A percentile compares a stretch with the other conserved stretches of the same genome.
Evolutionary conservation across 2,113 vertebrate genomes (phyloP).

Genomic region (Alethe castanea): DNA sequence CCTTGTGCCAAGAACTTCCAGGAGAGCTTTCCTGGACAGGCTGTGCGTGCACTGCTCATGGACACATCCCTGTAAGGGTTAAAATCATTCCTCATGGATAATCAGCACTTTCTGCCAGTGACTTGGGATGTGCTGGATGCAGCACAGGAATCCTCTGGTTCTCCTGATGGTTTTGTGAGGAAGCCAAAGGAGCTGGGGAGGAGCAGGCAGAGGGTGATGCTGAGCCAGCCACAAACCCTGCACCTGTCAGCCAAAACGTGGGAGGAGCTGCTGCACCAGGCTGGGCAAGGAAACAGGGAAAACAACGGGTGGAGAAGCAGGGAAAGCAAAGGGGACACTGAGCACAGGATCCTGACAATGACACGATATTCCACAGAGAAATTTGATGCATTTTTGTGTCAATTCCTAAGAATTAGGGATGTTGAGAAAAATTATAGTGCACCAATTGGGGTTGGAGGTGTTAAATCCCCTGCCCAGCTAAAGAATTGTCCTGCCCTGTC

Average conservation of each 20-base stretch:
- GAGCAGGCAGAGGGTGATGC: not conserved
- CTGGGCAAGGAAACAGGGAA: not conserved
- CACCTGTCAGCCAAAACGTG: not conserved
- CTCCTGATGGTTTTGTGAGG: not conserved
- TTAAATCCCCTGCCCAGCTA: fast-evolving
- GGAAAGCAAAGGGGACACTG: not conserved
- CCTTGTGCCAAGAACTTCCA: not conserved
- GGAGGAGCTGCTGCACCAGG: not conserved
- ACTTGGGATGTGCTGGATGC: not conserved
- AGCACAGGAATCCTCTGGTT: not conserved
- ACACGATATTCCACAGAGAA: not conserved
- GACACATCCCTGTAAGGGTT: not conserved
- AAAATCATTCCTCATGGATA: not conserved
- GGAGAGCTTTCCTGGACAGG: not conserved
- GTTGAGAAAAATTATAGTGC: fast-evolving
- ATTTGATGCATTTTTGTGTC: fast-evolving
- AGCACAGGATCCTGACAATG: not conserved
- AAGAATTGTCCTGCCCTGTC: not conserved
- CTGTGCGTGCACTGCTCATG: fast-evolving
- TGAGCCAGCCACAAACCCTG: not conserved
- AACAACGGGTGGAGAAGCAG: fast-evolving
- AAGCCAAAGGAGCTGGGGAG: not conserved
- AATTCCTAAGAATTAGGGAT: not conserved
- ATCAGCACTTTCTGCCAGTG: fast-evolving
- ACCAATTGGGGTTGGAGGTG: not conserved